These are phyloP conservation scores for Aphelenchoides besseyi DNA, from an alignment of 1,140 invertebrate genomes.

Conservation along the genomic window DNA sequence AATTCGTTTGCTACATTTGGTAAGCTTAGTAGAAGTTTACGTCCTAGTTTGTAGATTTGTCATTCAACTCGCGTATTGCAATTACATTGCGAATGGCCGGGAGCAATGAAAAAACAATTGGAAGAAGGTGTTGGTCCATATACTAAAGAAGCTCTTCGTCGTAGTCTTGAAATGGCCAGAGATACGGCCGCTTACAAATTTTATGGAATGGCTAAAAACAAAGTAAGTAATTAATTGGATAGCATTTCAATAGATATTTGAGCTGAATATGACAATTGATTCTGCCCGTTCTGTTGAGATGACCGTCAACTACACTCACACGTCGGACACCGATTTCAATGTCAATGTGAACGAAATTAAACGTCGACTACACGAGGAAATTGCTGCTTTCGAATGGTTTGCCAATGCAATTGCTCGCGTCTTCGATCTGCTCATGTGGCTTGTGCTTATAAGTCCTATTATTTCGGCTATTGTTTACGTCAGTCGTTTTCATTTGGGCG, in stretches of 20 bases:
- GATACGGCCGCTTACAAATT: conserved; percentile 35
- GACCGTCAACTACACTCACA: conserved; percentile 22
- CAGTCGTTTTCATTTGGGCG: conserved; percentile 21
- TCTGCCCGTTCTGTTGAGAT: conserved; percentile 27
- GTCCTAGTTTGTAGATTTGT: conserved; percentile 35
- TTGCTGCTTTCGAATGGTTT: conserved; percentile 33
- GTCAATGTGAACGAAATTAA: conserved; percentile 15
- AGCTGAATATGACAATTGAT: conserved; percentile 24
- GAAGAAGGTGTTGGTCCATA: conserved; percentile 43
- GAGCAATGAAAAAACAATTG: conserved; percentile 34
- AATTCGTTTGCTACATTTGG: conserved; percentile 32
- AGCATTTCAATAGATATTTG: background rate
- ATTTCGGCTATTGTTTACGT: conserved; percentile 40
- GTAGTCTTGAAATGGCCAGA: conserved; percentile 29
- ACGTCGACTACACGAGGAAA: conserved; percentile 25
- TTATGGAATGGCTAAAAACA: conserved; percentile 24
- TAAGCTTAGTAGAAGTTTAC: background rate
- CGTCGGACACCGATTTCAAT: conserved; percentile 15
- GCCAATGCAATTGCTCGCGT: conserved; percentile 3
- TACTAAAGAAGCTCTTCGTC: conserved; percentile 44
- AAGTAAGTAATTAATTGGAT: background rate
- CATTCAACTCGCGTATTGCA: conserved; percentile 36
- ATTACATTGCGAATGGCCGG: conserved; percentile 43
- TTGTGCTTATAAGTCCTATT: conserved; percentile 27
- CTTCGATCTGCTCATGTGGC: conserved; percentile 16